phyloP scores from a whole-genome alignment of 2,113 vertebrate species.

The Brachyhypopomus occidentalis region DNA sequence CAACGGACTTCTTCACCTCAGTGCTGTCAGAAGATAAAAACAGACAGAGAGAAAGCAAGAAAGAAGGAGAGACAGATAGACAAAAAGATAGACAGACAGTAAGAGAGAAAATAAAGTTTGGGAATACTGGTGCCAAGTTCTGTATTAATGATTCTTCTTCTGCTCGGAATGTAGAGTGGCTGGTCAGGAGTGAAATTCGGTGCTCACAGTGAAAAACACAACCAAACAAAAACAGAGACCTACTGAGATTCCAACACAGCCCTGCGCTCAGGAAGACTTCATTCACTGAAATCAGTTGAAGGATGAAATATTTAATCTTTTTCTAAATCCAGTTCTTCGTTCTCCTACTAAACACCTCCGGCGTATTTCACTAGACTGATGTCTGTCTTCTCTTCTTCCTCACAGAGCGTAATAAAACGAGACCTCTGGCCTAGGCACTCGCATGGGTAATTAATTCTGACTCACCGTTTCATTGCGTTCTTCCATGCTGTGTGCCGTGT shows the following conservation, averaged over 20 bases:
- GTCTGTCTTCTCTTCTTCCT: constrained; percentile 47
- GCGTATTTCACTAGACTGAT: constrained; percentile 56
- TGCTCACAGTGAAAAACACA: no score
- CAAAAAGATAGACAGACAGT: not conserved
- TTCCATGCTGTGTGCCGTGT: constrained; percentile 53
- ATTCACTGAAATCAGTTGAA: constrained; percentile 1
- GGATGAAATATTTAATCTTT: constrained; percentile 36
- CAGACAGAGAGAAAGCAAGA: not conserved
- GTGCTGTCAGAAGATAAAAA: constrained; percentile 35
- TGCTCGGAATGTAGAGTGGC: not conserved
- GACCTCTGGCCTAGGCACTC: constrained; percentile 39
- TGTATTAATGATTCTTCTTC: not conserved
- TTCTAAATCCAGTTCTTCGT: constrained; percentile 32
- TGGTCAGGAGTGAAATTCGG: not conserved
- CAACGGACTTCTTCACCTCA: constrained; percentile 15
- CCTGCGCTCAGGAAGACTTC: not conserved
- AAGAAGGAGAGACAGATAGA: not conserved
- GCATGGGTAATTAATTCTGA: constrained; percentile 50
- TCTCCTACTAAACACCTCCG: constrained; percentile 39
- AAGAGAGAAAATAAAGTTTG: not conserved
- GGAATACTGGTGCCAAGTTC: constrained; percentile 6
- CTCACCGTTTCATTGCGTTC: constrained; percentile 53
- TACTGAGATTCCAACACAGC: not conserved
- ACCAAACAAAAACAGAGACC: not conserved
- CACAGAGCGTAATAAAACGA: constrained; percentile 47